Evolutionary conservation across 1,140 invertebrate species (phyloP).

Genomic region (Heliconius hewitsoni): DNA sequence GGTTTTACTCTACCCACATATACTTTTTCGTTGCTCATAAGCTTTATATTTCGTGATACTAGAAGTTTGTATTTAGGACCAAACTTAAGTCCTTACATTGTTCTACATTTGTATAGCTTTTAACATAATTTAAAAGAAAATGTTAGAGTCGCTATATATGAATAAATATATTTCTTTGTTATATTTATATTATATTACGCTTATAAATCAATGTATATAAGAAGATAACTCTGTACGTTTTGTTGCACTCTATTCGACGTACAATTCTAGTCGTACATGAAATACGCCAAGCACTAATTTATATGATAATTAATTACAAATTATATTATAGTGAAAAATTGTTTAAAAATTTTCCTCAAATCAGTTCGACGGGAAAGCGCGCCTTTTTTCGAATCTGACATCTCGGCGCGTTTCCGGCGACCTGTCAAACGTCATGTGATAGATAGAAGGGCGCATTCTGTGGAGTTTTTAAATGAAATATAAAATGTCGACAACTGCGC

Average conservation of each 20-base stretch:
- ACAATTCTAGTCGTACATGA: neutral
- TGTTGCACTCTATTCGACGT: neutral
- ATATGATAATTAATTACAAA: neutral
- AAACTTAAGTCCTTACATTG: neutral
- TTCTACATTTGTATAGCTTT: neutral
- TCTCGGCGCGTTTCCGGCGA: constrained; percentile 71
- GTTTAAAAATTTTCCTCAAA: constrained; percentile 12
- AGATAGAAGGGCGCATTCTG: constrained; percentile 79
- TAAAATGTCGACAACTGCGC: constrained; percentile 70
- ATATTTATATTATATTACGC: neutral
- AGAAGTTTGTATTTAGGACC: neutral
- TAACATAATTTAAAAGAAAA: neutral
- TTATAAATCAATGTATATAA: neutral
- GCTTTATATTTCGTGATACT: neutral
- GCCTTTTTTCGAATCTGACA: constrained; percentile 79
- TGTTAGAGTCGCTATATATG: neutral
- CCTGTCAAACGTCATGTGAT: constrained; percentile 81
- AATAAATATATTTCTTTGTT: neutral
- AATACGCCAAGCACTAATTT: neutral
- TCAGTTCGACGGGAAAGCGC: constrained; percentile 42
- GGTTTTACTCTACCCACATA: constrained; percentile 1
- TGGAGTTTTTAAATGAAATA: constrained; percentile 78
- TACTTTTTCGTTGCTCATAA: neutral
- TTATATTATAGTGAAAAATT: neutral
- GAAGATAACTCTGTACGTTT: neutral